Evolutionary conservation across 2,888 invertebrate species (phyloP).

Genomic region (Lathronympha strigana): DNA sequence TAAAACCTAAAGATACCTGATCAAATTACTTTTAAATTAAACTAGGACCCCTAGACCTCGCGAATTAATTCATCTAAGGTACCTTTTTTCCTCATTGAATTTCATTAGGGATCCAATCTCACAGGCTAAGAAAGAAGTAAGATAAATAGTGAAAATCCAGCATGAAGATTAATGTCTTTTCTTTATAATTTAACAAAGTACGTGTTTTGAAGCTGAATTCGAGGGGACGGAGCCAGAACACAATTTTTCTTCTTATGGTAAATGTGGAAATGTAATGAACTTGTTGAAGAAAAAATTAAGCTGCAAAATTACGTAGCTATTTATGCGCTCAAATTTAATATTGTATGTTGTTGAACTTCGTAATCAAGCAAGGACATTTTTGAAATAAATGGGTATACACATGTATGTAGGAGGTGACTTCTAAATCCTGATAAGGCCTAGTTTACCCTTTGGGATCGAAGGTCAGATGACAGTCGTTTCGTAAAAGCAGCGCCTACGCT

Average conservation of each 20-base stretch:
- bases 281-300: not conserved
- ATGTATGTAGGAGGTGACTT: too few species aligned
- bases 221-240: slow-evolving; percentile 29
- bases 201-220: slow-evolving; percentile 39
- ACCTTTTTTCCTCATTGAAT: slow-evolving; percentile 40
- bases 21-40: slow-evolving; percentile 3
- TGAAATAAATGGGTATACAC: too few species aligned
- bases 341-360: too few species aligned
- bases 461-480: too few species aligned
- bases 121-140: slow-evolving; percentile 41
- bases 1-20: not conserved
- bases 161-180: slow-evolving; percentile 42
- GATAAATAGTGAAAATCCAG: slow-evolving; percentile 42
- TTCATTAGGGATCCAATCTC: slow-evolving; percentile 42
- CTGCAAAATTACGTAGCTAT: too few species aligned
- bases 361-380: too few species aligned
- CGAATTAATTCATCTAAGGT: slow-evolving; percentile 36
- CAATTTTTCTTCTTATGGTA: slow-evolving; percentile 35
- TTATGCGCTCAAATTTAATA: too few species aligned
- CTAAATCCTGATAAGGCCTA: too few species aligned
- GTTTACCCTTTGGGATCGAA: too few species aligned
- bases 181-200: slow-evolving; percentile 42
- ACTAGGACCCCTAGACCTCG: slow-evolving; percentile 22
- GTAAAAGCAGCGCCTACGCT: too few species aligned
- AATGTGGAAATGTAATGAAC: slow-evolving; percentile 8